Evolutionary conservation across 1,140 invertebrate genomes (phyloP).

Genomic region (Adelges cooleyi): DNA sequence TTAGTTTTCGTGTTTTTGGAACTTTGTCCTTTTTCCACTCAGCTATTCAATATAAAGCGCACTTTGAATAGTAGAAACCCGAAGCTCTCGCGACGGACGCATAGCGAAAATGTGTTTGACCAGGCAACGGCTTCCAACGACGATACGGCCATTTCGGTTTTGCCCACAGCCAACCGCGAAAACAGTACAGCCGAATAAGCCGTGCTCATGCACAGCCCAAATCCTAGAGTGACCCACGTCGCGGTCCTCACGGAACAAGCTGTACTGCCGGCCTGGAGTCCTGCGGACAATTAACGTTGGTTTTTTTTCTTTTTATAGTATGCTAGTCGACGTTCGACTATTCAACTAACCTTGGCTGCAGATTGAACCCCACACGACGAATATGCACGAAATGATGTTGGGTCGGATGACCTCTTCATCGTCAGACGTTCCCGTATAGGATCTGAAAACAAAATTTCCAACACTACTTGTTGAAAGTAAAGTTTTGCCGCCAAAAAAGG

Average conservation of each 20-base stretch:
- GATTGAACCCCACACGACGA: conserved; percentile 13
- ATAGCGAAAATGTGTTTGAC: conserved; percentile 20
- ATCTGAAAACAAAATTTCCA: neutral
- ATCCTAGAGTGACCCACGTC: conserved; percentile 23
- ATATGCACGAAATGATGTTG: neutral
- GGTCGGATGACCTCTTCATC: neutral
- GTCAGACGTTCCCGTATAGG: neutral
- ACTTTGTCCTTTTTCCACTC: too few relatives aligned
- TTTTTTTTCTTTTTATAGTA: too few relatives aligned
- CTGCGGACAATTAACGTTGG: neutral
- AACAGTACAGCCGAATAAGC: conserved; percentile 30
- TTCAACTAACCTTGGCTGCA: conserved; percentile 16
- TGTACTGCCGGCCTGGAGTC: neutral
- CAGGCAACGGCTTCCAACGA: conserved; percentile 25
- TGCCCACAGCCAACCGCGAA: conserved; percentile 28
- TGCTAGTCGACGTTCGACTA: too few relatives aligned
- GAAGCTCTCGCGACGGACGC: conserved; percentile 25
- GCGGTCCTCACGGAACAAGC: neutral
- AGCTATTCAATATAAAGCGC: too few relatives aligned
- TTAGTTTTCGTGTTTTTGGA: too few relatives aligned
- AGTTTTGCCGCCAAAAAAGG: neutral
- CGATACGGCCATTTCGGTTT: conserved; percentile 13
- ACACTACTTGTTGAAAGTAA: neutral
- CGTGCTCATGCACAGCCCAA: conserved; percentile 29
- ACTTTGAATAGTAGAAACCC: conserved; percentile 29